A percentile compares a stretch with the other conserved stretches of the same genome.
phyloP scores from a whole-genome alignment of 2,888 invertebrate genomes.

The Polydrusus cervinus region DNA sequence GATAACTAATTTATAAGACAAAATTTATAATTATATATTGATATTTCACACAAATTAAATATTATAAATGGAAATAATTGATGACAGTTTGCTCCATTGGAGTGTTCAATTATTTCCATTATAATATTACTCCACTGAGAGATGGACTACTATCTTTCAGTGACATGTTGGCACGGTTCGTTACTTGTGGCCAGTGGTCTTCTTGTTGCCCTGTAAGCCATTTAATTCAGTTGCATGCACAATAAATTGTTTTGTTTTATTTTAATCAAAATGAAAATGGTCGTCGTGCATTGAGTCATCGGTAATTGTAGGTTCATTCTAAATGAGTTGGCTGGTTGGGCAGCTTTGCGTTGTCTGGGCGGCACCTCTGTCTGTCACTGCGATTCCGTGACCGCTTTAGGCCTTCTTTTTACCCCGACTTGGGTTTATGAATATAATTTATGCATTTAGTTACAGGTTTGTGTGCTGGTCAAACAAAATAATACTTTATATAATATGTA shows the following conservation, averaged over 20 bases:
- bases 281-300: slow-evolving; percentile 24
- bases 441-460: background rate
- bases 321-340: slow-evolving; percentile 20
- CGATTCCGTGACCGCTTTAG: slow-evolving; percentile 2
- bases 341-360: slow-evolving; percentile 10
- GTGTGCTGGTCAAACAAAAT: no score
- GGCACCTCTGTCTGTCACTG: slow-evolving; percentile 20
- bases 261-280: slow-evolving; percentile 27
- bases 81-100: no score
- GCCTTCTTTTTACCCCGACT: background rate
- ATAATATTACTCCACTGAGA: no score
- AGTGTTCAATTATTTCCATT: no score
- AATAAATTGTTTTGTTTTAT: slow-evolving; percentile 17
- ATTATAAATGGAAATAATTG: no score
- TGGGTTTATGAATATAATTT: background rate
- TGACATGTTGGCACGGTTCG: no score
- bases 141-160: no score
- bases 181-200: background rate
- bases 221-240: slow-evolving; percentile 19
- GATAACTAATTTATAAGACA: no score
- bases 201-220: background rate
- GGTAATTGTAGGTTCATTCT: slow-evolving; percentile 23
- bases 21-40: no score
- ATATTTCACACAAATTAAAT: no score
- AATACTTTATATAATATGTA: no score